Conservation (phyloP, 2,888 invertebrate genomes). For the Liodrosophila aerea region DNA sequence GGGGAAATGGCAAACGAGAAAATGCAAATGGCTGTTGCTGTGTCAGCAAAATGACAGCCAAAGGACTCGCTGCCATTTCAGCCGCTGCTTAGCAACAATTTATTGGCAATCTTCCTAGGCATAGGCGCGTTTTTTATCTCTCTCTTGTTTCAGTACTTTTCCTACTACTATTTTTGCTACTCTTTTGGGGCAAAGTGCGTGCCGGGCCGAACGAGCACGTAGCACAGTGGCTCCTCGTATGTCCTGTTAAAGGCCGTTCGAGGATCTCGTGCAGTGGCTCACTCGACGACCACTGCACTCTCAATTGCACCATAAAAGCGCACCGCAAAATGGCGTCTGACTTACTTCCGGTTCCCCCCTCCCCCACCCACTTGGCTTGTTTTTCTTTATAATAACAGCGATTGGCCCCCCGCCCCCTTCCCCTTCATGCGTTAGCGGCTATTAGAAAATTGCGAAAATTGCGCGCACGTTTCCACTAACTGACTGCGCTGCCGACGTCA, state of each 20-base stretch:
- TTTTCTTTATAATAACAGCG: slow-evolving; percentile 52
- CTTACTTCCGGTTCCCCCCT: slow-evolving; percentile 64
- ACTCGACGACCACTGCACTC: slow-evolving; percentile 39
- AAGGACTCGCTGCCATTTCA: slow-evolving; percentile 1
- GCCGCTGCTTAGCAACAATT: slow-evolving; percentile 67
- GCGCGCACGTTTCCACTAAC: slow-evolving; percentile 64
- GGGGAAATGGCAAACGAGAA: slow-evolving; percentile 17
- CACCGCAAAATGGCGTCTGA: slow-evolving; percentile 73
- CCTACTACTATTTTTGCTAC: slow-evolving; percentile 1
- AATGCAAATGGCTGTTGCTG: slow-evolving; percentile 62
- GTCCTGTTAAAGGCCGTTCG: slow-evolving; percentile 41
- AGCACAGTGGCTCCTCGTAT: slow-evolving; percentile 5
- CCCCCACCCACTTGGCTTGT: slow-evolving; percentile 37
- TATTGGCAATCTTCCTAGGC: slow-evolving; percentile 57
- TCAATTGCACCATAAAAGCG: slow-evolving; percentile 66
- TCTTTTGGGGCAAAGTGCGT: slow-evolving; percentile 55
- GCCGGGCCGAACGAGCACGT: slow-evolving; percentile 59
- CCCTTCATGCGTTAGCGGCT: slow-evolving; percentile 54
- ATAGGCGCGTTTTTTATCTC: slow-evolving; percentile 48
- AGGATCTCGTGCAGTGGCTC: slow-evolving; percentile 28
- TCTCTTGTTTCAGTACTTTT: background rate
- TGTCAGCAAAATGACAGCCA: slow-evolving; percentile 34
- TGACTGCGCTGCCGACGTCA: slow-evolving; percentile 1
- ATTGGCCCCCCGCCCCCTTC: background rate
- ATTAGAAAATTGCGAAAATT: slow-evolving; percentile 77